Base-by-base conservation (phyloP, 2,797 vertebrate genomes). In the Propithecus perrieri region DNA sequence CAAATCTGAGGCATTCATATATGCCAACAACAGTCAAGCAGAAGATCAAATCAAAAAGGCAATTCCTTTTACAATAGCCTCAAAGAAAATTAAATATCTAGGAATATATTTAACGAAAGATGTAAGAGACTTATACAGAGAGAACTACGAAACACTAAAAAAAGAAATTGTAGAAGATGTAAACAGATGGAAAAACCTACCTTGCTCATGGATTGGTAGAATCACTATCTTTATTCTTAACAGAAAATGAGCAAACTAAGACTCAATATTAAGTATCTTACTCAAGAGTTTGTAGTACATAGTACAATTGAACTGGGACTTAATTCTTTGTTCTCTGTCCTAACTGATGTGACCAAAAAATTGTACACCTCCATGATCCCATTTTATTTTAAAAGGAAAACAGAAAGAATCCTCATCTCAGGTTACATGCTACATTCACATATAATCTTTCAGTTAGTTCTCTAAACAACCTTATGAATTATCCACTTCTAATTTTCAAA, bases 371-470 rank as follows among this genome's bases (percentile, higher is more conserved):
- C 76, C 22, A 67, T 50, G n/a, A 80, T 50, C 9, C 3, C 20
- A 61, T 20, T 11, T 67, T 50, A 48, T 41, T 91, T 96, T 81
- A 30, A 88, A 94, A 96, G 48, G 14, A 46, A 95, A 76, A 38
- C 5, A 38, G 46, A 26, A 43, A 55, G 6, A 79, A 46, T 55
- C 4, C 3, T 88, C 48, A 79, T 35, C 1, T n/a, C 9, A 61
- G 20, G 5, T 57, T 13, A 75, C 41, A 61, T 9, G 6, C 2
- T 41, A 20, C 1, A 28, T 69, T 76, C 61, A 33, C 65, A 53
- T 43, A 35, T 5, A 46, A 41, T 35, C n/a, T 85, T 91, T 28
- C 53, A 18, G 50, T 94, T 53, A 86, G 71, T 63, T 86, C 4
- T 50, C 18, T 17, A 93, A 72, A 75, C 61, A 63, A 43, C 2